Conservation (phyloP, 2,797 vertebrate genomes). For the Trachurus trachurus region DNA sequence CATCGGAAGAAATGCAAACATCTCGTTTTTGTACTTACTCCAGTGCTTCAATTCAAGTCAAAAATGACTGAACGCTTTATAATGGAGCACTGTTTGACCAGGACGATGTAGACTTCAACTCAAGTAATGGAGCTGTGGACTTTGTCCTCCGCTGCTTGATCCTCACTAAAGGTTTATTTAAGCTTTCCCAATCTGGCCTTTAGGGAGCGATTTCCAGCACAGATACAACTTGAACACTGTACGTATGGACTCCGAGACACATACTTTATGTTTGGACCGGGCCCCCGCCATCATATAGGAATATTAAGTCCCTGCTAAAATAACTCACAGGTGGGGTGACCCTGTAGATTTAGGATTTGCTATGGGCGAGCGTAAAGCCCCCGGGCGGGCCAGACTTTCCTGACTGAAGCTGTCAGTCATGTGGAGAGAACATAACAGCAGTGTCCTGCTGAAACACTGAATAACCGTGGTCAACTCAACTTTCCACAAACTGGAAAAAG, state of each 20-base stretch:
- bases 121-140: no score
- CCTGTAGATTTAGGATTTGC: conserved; percentile 65
- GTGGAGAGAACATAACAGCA: conserved; percentile 70
- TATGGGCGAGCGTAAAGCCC: conserved; percentile 58
- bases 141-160: no score
- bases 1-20: no score
- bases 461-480: conserved; percentile 56
- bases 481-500: conserved; percentile 69
- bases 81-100: no score
- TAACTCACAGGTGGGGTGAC: conserved; percentile 74
- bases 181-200: conserved; percentile 45
- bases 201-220: conserved; percentile 57
- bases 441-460: conserved; percentile 62
- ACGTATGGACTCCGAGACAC: conserved; percentile 59
- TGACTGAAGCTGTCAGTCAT: conserved; percentile 73
- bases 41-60: no score
- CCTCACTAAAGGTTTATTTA: conserved; percentile 64
- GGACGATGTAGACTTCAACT: no score
- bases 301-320: conserved; percentile 70
- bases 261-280: conserved; percentile 55
- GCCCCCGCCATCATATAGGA: conserved; percentile 45
- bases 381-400: conserved; percentile 60
- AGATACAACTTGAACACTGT: conserved; percentile 44
- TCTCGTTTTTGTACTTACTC: no score
- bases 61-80: no score